Percentiles rank a stretch among this genome's conserved stretches.
Conservation (phyloP, 2,113 vertebrate genomes). For the Psettodes erumei region DNA sequence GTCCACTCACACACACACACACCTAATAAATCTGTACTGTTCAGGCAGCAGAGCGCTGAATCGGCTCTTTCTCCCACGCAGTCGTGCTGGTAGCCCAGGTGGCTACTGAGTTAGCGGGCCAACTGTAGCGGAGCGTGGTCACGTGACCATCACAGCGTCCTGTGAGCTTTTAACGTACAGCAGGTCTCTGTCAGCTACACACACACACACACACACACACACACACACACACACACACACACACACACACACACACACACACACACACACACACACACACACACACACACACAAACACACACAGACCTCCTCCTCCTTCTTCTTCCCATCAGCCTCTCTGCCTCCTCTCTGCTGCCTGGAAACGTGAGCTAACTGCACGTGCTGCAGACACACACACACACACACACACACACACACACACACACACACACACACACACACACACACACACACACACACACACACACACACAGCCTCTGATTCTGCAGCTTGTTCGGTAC, state of each 20-base stretch:
- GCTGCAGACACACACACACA: not conserved
- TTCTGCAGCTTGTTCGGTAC: conserved; percentile 49
- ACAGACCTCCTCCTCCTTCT: conserved; percentile 5
- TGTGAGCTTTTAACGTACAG: not conserved
- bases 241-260: too few species aligned
- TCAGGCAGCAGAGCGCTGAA: too few species aligned
- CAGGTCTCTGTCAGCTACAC: conserved; percentile 18
- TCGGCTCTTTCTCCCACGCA: too few species aligned
- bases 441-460: conserved; percentile 1
- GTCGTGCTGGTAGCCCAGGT: too few species aligned
- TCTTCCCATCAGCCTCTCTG: conserved; percentile 43
- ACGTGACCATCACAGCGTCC: too few species aligned
- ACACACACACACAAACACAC: conserved; percentile 12
- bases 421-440: conserved; percentile 5
- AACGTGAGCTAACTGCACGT: conserved; percentile 55
- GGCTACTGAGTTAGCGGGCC: too few species aligned
- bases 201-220: too few species aligned
- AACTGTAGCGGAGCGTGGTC: too few species aligned
- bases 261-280: too few species aligned
- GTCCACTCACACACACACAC: too few species aligned
- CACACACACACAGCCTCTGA: not conserved
- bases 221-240: too few species aligned
- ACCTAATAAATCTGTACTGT: too few species aligned
- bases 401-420: not conserved
- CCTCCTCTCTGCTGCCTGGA: conserved; percentile 42